Percentiles rank a stretch among this genome's conserved stretches.
phyloP scores from a whole-genome alignment of 2,113 vertebrate species.

The Microcebus ravelobensis region DNA sequence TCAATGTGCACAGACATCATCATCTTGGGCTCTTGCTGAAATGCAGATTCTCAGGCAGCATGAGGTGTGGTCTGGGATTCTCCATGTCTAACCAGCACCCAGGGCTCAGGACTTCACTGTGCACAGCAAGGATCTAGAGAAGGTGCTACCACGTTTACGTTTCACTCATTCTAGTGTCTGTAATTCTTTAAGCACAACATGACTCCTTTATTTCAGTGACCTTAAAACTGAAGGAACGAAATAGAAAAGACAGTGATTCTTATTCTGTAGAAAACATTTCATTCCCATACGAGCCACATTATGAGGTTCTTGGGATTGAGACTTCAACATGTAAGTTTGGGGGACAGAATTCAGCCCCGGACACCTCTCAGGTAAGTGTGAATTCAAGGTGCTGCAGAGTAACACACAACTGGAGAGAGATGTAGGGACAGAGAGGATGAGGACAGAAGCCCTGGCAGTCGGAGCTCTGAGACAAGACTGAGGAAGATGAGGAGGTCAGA shows the following conservation, averaged over 20 bases:
- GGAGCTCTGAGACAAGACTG: neutral
- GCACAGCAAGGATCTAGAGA: neutral
- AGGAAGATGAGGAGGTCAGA: neutral
- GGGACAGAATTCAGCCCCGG: neutral
- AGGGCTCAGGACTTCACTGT: neutral
- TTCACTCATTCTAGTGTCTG: neutral
- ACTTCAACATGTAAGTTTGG: neutral
- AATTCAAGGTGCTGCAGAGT: neutral
- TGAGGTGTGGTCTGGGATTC: neutral
- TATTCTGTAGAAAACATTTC: neutral
- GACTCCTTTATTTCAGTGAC: neutral
- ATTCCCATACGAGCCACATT: neutral
- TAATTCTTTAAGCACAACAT: neutral
- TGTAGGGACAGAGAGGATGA: neutral
- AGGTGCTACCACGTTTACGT: neutral
- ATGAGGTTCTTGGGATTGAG: neutral
- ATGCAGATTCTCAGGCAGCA: neutral
- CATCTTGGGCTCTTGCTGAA: neutral
- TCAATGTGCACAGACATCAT: neutral
- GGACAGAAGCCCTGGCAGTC: neutral
- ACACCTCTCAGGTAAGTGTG: neutral
- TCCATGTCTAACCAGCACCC: neutral
- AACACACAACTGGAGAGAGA: no score
- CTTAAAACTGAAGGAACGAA: neutral
- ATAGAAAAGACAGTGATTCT: neutral